Evolutionary conservation across 1,140 invertebrate species (phyloP), one percentile per base, ranked within the genome.

Genomic region (Stegodyphus mimosarum): DNA sequence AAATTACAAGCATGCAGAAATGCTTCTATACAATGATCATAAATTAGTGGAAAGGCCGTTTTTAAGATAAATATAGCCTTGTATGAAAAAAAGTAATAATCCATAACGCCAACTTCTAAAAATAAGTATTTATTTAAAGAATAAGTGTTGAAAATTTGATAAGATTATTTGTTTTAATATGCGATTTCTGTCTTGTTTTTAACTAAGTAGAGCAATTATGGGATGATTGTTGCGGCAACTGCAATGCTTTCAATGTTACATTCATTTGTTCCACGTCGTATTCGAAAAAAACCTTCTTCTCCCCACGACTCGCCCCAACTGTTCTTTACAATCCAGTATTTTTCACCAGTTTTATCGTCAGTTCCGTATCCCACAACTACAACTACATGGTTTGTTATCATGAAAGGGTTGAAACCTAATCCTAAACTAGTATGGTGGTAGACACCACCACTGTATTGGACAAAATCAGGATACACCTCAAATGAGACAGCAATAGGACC

Each of bases 401-500:
- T 89, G 73, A 90, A 89, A 17, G 90, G 90, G 83, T 90, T 89
- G 77, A 91, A 89, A 11, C 91, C 91, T 64, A 89, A 90, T 76
- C 91, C 90, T 75, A 33, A 33, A 33, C 33, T 33, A 33, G 88
- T 89, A 81, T 90, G 88, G 71, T 89, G 88, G 77, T 90, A 90
- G 77, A 90, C 89, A 69, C 92, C 92, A n/a, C 90, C 87, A 60
- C 89, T 88, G 86, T 92, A 92, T 66, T 87, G 64, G 52, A 88
- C 17, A 77, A 93, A 93, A 87, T 91, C 90, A 49, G 77, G 69
- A 76, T 90, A 90, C n/a, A 93, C 92, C 86, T 91, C 89, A 88
- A 92, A 92, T 6, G 90, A 89, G 5, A 93, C 91, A 6, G 91
- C 90, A 6, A 93, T 88, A 10, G 93, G 93, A 15, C 93, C 92